Evolutionary conservation across 2,113 vertebrate genomes (phyloP), one percentile per base, ranked within the genome.

Genomic region (Mesembrinibis cayennensis): DNA sequence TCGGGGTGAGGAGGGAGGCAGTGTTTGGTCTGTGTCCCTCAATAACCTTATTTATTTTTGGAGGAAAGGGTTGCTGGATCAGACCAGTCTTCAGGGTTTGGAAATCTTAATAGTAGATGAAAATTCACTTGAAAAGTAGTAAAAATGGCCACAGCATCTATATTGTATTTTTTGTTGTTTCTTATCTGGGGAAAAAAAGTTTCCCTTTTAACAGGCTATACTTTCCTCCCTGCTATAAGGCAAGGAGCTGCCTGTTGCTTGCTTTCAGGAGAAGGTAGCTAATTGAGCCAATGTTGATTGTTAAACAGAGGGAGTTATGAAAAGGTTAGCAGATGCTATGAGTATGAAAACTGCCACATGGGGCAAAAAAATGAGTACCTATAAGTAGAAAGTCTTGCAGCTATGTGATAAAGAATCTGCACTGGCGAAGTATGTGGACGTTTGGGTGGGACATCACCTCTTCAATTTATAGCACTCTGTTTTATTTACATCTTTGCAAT

Each of bases 391-490:
- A 42, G 10, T 21, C 62, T 45, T 67, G n/a, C 30, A 65, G 61
- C 56, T 82, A 11, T 55, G 52, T 16, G 76, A 50, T 23, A n/a
- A 84, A 66, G 80, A 83, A 65, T 27, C 72, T 93, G 92, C 56
- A 32, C 44, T 56, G 84, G n/a, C 76, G 56, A 79, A 67, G 20
- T 19, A 9, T 10, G 82, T 87, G 97, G 95, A 95, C 82, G 5
- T 61, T 42, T 66, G 61, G 70, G 53, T 78, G 76, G 95, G 77
- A 87, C 40, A 73, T 88, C 83, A 87, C 86, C 97, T 98, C 97
- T 97, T 97, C 97, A 92, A 95, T 97, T 98, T 88, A 97, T 97
- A 98, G 96, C 88, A 23, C 95, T 97, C 87, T 77, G 58, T 50
- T 91, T 87, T 97, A 93, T 95, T 93, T 97, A 97, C 94, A 97